A percentile compares a stretch with the other conserved stretches of the same genome.
phyloP scores from a whole-genome alignment of 30 jellyfish, hydroid and myxozoan species.

The Turritopsis rubra region DNA sequence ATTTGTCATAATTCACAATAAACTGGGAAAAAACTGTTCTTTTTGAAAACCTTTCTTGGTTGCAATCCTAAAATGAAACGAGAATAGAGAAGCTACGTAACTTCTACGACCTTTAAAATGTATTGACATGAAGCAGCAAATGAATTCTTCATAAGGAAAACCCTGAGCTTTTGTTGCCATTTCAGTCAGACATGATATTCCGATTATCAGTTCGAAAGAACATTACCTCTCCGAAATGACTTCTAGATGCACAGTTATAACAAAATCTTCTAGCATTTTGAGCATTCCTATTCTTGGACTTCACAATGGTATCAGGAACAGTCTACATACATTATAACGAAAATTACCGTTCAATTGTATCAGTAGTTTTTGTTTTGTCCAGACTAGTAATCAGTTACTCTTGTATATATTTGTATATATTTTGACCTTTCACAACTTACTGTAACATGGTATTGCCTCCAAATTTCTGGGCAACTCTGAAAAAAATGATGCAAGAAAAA shows the following conservation, averaged over 20 bases:
- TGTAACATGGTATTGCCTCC: conserved; percentile 10
- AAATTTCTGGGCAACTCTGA: not conserved
- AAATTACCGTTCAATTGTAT: no score
- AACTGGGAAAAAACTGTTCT: conserved; percentile 24
- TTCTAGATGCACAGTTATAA: conserved; percentile 42
- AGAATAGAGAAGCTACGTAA: not conserved
- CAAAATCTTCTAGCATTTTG: conserved; percentile 25
- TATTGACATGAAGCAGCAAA: no score
- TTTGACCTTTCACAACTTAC: no score
- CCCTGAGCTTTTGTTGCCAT: no score
- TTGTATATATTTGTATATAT: no score
- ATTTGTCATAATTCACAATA: conserved; percentile 17
- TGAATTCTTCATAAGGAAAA: no score
- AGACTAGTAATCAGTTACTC: no score
- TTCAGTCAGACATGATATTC: no score
- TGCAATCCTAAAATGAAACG: not conserved
- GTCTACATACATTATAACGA: not conserved
- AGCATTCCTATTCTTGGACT: not conserved
- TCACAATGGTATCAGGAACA: not conserved
- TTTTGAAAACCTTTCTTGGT: conserved; percentile 15
- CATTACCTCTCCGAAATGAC: conserved; percentile 63
- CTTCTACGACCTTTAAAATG: no score
- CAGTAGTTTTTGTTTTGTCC: no score
- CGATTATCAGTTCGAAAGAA: no score
- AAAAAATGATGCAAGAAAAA: not conserved